Conservation (phyloP, 2,888 invertebrate species). For the Hermodice carunculata region DNA sequence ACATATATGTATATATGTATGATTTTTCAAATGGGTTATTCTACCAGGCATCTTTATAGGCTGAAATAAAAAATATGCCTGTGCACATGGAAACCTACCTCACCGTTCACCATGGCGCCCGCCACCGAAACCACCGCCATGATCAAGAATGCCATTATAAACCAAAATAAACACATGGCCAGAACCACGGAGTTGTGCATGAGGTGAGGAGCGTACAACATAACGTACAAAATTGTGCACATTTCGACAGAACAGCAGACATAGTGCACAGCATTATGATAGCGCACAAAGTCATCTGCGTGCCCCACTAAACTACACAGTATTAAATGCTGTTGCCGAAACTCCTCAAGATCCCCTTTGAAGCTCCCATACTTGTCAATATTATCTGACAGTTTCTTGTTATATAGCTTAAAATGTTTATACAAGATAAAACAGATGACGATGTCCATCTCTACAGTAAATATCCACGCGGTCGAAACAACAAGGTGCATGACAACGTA, state of each 20-base stretch:
- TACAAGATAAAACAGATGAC: neutral
- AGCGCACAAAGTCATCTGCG: neutral
- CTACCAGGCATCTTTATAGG: too few species aligned
- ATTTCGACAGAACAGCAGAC: neutral
- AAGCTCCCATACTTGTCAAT: neutral
- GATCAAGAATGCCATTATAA: neutral
- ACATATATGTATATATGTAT: too few species aligned
- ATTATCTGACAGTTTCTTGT: neutral
- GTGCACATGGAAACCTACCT: neutral
- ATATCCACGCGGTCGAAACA: neutral
- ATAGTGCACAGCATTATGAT: neutral
- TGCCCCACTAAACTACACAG: neutral
- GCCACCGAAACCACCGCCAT: neutral
- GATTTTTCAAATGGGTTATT: too few species aligned
- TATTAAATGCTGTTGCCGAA: neutral
- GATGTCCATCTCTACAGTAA: neutral
- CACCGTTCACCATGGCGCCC: neutral
- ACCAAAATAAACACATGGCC: neutral
- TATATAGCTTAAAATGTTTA: neutral
- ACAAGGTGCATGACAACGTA: neutral
- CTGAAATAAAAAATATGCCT: too few species aligned
- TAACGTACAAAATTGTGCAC: neutral
- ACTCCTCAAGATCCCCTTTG: neutral
- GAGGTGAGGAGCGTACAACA: neutral
- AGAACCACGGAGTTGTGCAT: neutral